Conservation (phyloP, 1,140 invertebrate genomes). For the Trissolcus basalis region DNA sequence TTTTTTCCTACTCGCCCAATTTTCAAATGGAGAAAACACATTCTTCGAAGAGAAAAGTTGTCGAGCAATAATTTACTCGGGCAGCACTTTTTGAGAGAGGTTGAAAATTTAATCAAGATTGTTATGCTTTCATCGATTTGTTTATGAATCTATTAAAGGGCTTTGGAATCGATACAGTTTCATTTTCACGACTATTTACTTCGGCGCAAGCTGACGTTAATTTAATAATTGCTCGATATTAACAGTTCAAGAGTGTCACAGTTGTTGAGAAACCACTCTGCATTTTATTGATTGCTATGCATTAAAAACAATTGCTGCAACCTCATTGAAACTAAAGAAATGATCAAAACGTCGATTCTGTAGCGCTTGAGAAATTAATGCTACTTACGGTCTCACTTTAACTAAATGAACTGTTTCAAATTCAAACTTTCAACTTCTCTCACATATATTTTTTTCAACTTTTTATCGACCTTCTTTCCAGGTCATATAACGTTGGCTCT, state of each 20-base stretch:
- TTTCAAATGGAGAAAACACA: no score
- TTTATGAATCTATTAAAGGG: slow-evolving; percentile 25
- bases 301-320: slow-evolving; percentile 2
- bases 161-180: slow-evolving; percentile 32
- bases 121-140: slow-evolving; percentile 15
- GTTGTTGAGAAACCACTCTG: slow-evolving; percentile 7
- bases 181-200: slow-evolving; percentile 27
- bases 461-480: no score
- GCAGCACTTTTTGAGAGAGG: no score
- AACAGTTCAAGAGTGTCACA: slow-evolving; percentile 19
- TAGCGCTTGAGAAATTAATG: no score
- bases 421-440: no score
- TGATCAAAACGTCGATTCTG: not conserved
- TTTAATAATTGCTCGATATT: slow-evolving; percentile 39
- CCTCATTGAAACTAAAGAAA: not conserved
- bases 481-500: no score
- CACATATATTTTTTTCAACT: no score
- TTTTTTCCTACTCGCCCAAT: no score
- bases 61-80: not conserved
- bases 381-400: no score
- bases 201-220: slow-evolving; percentile 35
- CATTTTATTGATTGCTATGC: slow-evolving; percentile 20
- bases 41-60: not conserved
- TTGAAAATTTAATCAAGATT: not conserved
- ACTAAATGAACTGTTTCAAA: no score